Percentiles rank a stretch among this genome's conserved stretches.
Conservation (phyloP, 2,888 invertebrate species). For the Bembecia ichneumoniformis region DNA sequence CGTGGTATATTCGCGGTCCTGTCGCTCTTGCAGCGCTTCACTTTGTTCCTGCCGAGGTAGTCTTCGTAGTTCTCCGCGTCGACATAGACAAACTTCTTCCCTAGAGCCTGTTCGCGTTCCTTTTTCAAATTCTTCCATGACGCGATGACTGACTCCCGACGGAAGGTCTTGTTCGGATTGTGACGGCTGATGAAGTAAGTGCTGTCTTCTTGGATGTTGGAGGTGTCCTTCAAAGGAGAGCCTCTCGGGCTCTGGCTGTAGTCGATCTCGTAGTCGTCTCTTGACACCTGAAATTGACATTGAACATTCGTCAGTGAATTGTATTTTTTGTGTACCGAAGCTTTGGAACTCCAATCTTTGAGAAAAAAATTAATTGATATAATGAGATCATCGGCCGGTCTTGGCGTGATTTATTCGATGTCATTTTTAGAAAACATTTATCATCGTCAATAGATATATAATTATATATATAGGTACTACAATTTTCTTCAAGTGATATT, state of each 20-base stretch:
- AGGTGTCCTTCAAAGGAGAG: constrained; percentile 60
- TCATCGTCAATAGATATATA: too few relatives aligned
- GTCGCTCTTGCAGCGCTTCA: constrained; percentile 64
- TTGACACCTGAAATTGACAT: constrained; percentile 54
- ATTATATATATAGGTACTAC: too few relatives aligned
- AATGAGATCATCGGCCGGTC: constrained; percentile 4
- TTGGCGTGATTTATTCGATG: too few relatives aligned
- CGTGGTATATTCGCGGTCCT: constrained; percentile 40
- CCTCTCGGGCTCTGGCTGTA: constrained; percentile 57
- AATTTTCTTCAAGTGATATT: too few relatives aligned
- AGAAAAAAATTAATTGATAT: constrained; percentile 10
- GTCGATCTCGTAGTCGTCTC: constrained; percentile 61
- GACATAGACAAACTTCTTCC: constrained; percentile 56
- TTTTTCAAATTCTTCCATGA: constrained; percentile 67
- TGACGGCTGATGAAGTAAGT: constrained; percentile 62
- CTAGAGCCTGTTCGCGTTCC: constrained; percentile 60
- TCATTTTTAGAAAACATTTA: too few relatives aligned
- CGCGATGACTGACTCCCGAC: constrained; percentile 64
- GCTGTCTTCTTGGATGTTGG: constrained; percentile 57
- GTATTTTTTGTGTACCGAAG: constrained; percentile 1
- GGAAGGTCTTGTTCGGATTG: constrained; percentile 64
- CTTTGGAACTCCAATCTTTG: background rate
- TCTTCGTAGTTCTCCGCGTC: constrained; percentile 58
- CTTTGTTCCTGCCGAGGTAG: constrained; percentile 58
- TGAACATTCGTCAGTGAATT: constrained; percentile 13